Base-by-base conservation (phyloP, 2,888 invertebrate genomes). In the Phalangium opilio region DNA sequence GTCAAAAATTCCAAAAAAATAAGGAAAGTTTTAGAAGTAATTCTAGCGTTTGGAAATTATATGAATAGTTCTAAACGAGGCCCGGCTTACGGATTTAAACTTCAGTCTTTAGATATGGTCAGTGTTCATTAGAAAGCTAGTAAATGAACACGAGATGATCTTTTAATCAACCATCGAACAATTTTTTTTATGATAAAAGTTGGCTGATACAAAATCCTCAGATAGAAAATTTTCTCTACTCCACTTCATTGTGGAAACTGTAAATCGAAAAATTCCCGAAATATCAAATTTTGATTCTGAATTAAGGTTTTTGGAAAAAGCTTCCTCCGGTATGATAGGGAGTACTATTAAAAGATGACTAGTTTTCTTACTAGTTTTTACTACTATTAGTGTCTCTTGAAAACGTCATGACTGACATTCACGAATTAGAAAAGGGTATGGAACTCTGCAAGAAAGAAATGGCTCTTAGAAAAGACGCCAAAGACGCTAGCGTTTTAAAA, bases 31-130 rank as follows among this genome's bases (percentile, higher is more conserved):
- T 71, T 98, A 44, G 96, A 98, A 71, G 81, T 67, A 10, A 87
- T 99, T 57, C 71, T 99, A 50, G 96, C 96, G 1, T 93, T 96
- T 66, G 98, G 98, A 15, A 99, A 99, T 68, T 98, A 98, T 68
- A 74, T 99, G 71, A 99, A 99, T 67, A 91, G 91, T 64, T 83
- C 86, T 61, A 91, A 91, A 65, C 75, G 96, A 33, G 95, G 96
- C 0, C 93, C 95, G 1, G 96, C 91, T 0, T 98, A 98, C 64
- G 98, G 98, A 4, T 99, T 99, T 66, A 95, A 93, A 65, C 71
- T 99, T 51, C 90, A 93, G 66, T 87, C 87, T 53, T 70, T 99
- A 56, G 98, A 98, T 63, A 85, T 90, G 62, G 70, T 73, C 57
- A 59, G 56, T 38, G 2, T n/a, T n/a, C n/a, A n/a, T n/a, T n/a